Evolutionary conservation across 2,888 invertebrate genomes (phyloP).

Genomic region (Dioctria linearis): DNA sequence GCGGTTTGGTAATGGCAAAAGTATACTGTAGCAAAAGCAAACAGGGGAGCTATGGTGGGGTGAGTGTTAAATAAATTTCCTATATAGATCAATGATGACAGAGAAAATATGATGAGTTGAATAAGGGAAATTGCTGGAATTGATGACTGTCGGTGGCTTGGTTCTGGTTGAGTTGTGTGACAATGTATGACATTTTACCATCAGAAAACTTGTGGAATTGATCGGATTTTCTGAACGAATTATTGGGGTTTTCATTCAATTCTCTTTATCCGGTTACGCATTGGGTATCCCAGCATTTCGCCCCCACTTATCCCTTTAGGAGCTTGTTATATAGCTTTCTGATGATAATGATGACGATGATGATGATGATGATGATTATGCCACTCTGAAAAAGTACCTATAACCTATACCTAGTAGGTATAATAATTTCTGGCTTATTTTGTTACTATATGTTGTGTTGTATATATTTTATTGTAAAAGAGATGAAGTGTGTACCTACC

Average conservation of each 20-base stretch:
- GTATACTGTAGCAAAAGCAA: neutral
- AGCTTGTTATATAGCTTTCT: constrained; percentile 45
- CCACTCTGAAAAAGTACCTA: constrained; percentile 6
- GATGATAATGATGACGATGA: constrained; percentile 37
- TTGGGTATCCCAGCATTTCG: constrained; percentile 8
- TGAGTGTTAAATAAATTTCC: constrained; percentile 42
- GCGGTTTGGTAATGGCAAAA: neutral
- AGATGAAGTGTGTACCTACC: neutral
- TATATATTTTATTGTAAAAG: too few relatives aligned
- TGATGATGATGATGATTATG: constrained; percentile 40
- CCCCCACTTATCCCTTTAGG: constrained; percentile 3
- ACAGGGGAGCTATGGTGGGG: neutral
- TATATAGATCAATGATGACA: constrained; percentile 46
- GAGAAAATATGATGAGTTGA: constrained; percentile 43
- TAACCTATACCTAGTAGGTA: too few relatives aligned
- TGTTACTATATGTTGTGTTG: neutral
- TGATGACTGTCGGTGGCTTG: constrained; percentile 37
- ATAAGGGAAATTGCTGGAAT: constrained; percentile 50
- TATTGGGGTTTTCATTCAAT: constrained; percentile 13
- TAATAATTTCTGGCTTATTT: neutral
- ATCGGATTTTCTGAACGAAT: constrained; percentile 38
- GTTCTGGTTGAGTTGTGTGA: too few relatives aligned
- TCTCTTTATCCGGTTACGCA: neutral
- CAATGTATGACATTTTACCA: constrained; percentile 25
- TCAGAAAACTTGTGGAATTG: constrained; percentile 20